A percentile compares a stretch with the other conserved stretches of the same genome.
Conservation (phyloP, 2,888 invertebrate genomes). For the Tromatobia lineatoria region DNA sequence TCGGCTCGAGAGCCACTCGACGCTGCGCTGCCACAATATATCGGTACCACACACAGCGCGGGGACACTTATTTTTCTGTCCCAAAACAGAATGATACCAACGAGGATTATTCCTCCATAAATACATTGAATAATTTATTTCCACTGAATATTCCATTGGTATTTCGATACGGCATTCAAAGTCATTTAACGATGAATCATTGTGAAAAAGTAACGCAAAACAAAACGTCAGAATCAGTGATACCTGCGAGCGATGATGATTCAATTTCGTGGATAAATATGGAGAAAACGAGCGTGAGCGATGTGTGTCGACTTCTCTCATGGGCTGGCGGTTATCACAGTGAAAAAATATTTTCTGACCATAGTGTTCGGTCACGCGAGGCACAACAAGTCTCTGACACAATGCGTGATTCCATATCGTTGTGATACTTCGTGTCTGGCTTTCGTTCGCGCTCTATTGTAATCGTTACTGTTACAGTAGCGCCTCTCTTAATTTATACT, state of each 20-base stretch:
- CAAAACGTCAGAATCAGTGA: constrained; percentile 20
- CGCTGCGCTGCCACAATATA: background rate
- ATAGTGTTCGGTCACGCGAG: constrained; percentile 48
- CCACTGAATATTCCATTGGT: constrained; percentile 40
- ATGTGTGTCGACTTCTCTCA: background rate
- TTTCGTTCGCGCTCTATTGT: constrained; percentile 28
- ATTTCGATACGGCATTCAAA: constrained; percentile 32
- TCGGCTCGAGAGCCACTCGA: constrained; percentile 29
- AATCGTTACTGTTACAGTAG: constrained; percentile 1
- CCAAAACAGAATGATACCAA: constrained; percentile 9
- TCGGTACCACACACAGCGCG: background rate
- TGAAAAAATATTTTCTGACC: constrained; percentile 40
- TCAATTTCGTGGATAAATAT: constrained; percentile 18
- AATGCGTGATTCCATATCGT: constrained; percentile 33
- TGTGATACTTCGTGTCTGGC: background rate
- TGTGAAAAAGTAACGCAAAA: background rate
- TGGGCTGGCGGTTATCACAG: constrained; percentile 15
- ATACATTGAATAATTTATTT: constrained; percentile 13
- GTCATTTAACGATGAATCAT: constrained; percentile 31
- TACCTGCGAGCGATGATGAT: constrained; percentile 20
- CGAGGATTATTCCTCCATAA: constrained; percentile 27
- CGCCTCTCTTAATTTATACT: too few species aligned
- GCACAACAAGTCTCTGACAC: background rate
- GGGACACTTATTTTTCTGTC: constrained; percentile 2
- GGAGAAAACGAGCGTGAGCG: background rate